A percentile compares a stretch with the other conserved stretches of the same genome.
These are phyloP conservation scores for Pterocles gutturalis DNA, from an alignment of 2,113 vertebrate species.

Conservation along the genomic window DNA sequence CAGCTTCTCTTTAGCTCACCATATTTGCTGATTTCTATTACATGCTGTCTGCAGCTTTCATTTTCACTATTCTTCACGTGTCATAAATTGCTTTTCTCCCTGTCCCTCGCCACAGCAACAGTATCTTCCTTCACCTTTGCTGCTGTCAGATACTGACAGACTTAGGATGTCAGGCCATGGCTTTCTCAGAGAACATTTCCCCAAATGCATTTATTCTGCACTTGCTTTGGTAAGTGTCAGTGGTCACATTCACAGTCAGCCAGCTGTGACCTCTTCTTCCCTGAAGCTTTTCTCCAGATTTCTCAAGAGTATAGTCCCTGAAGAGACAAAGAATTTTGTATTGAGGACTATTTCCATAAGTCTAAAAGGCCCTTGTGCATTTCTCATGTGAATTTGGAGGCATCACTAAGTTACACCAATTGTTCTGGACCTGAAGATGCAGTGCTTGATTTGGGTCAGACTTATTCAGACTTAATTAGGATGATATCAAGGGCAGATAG, in stretches of 20 bases:
- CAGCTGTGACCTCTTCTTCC: neutral
- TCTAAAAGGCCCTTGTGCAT: neutral
- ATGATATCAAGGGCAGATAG: too few relatives aligned
- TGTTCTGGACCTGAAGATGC: neutral
- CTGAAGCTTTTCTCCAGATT: neutral
- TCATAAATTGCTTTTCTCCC: neutral
- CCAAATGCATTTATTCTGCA: neutral
- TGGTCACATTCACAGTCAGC: neutral
- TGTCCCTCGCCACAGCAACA: neutral
- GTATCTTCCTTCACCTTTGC: neutral
- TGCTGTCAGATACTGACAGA: neutral
- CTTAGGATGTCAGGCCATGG: neutral
- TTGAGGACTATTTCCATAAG: neutral
- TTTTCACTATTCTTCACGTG: neutral
- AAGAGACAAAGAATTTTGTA: neutral
- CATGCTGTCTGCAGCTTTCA: neutral
- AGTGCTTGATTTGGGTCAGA: neutral
- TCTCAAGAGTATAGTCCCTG: neutral
- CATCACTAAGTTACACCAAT: neutral
- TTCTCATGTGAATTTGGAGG: neutral
- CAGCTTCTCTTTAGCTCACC: neutral
- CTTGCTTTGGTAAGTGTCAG: neutral
- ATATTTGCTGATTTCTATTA: neutral
- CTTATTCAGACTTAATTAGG: neutral
- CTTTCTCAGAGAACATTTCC: neutral